Conservation (phyloP, 2,797 vertebrate species). For the Acanthurus lineatus region DNA sequence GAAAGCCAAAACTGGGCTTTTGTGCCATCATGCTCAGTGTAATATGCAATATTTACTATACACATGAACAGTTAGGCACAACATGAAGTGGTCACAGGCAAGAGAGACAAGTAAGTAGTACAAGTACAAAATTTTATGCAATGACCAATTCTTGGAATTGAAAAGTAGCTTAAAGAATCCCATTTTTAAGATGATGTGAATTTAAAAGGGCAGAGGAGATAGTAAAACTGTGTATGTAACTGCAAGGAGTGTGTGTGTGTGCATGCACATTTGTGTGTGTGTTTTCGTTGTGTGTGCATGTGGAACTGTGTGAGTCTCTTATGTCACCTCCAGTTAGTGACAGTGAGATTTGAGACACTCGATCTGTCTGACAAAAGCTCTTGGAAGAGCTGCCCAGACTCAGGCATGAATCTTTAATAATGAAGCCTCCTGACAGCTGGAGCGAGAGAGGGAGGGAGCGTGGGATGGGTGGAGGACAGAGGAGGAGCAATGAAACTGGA, state of each 20-base stretch:
- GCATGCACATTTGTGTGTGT: not conserved
- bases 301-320: constrained; percentile 52
- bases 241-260: constrained; percentile 4
- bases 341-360: constrained; percentile 79
- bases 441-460: constrained; percentile 59
- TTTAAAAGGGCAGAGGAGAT: constrained; percentile 17
- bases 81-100: not conserved
- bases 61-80: not conserved
- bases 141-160: constrained; percentile 4
- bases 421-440: constrained; percentile 84
- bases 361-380: constrained; percentile 84
- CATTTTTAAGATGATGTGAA: constrained; percentile 27
- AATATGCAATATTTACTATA: constrained; percentile 18
- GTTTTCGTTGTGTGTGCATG: not conserved
- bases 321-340: constrained; percentile 80
- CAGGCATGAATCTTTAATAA: constrained; percentile 85
- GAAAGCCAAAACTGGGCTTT: not conserved
- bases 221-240: constrained; percentile 14
- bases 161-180: constrained; percentile 8
- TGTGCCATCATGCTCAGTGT: not conserved
- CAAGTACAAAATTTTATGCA: not conserved
- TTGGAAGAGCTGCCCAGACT: constrained; percentile 82
- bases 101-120: not conserved
- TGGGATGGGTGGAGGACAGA: constrained; percentile 47
- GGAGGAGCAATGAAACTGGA: constrained; percentile 67